Evolutionary conservation across 2,888 invertebrate genomes (phyloP).

Genomic region (Desoria tigrina): DNA sequence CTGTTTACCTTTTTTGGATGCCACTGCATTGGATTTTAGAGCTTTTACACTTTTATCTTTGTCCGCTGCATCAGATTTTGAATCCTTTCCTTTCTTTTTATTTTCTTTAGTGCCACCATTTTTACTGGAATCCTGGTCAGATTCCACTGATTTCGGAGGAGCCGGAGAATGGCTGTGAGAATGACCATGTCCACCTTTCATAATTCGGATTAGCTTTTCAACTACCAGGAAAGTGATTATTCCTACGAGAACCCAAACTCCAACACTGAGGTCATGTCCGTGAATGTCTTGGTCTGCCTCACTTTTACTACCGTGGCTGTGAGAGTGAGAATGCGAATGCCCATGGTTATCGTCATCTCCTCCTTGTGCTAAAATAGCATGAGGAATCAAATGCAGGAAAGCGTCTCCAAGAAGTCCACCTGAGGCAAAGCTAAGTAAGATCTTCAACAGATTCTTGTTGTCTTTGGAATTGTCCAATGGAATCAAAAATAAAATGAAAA

Average conservation of each 20-base stretch:
- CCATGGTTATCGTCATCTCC: constrained; percentile 56
- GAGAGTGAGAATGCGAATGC: constrained; percentile 60
- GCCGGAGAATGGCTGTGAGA: constrained; percentile 54
- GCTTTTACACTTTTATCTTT: constrained; percentile 13
- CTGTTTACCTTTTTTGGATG: constrained; percentile 15
- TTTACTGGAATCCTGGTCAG: constrained; percentile 34
- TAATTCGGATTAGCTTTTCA: constrained; percentile 85
- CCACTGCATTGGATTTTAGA: background rate
- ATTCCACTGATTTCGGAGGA: constrained; percentile 40
- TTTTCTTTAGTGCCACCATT: constrained; percentile 37
- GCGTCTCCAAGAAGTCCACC: constrained; percentile 97
- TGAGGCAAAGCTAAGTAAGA: constrained; percentile 88
- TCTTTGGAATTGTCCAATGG: constrained; percentile 84
- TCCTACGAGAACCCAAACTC: constrained; percentile 90
- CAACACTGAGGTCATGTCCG: constrained; percentile 81
- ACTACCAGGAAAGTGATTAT: constrained; percentile 89
- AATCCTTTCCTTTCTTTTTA: constrained; percentile 52
- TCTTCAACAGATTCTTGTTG: constrained; percentile 82
- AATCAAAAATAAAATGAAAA: constrained; percentile 86
- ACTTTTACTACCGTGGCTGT: constrained; percentile 61
- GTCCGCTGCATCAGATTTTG: constrained; percentile 17
- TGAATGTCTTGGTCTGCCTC: constrained; percentile 60
- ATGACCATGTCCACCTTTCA: constrained; percentile 82
- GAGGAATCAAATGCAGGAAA: constrained; percentile 97
- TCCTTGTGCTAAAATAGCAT: constrained; percentile 70